Evolutionary conservation across 64 coral and sea anemone species (phyloP).

Genomic region (Astreopora myriophthalma): DNA sequence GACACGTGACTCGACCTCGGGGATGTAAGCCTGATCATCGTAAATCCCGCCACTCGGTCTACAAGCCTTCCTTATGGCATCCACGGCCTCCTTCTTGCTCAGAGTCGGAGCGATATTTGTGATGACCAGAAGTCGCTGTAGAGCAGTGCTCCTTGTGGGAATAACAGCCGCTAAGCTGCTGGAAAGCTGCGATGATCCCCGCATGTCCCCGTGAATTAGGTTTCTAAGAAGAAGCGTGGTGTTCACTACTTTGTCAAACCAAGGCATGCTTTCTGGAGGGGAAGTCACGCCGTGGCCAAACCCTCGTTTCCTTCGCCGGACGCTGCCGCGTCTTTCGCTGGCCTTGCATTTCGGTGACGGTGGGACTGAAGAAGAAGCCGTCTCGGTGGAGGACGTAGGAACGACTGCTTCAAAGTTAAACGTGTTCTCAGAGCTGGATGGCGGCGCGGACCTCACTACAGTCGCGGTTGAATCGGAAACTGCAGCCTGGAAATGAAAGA

Average conservation of each 20-base stretch:
- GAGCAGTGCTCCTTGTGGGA: constrained; percentile 51
- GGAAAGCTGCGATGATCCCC: background rate
- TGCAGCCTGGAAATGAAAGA: constrained; percentile 3
- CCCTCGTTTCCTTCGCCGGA: constrained; percentile 49
- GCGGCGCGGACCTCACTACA: constrained; percentile 9
- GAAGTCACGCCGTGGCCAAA: constrained; percentile 35
- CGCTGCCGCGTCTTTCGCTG: constrained; percentile 7
- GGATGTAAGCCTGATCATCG: constrained; percentile 64
- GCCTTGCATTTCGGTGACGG: constrained; percentile 19
- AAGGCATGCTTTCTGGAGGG: constrained; percentile 68
- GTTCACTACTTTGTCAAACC: constrained; percentile 51
- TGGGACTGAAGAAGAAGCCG: background rate
- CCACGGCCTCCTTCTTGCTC: constrained; percentile 65
- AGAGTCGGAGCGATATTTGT: constrained; percentile 82
- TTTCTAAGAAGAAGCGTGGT: constrained; percentile 26
- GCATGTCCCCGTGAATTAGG: constrained; percentile 36
- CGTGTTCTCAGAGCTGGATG: background rate
- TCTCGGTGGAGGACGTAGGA: constrained; percentile 13
- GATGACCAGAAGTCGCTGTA: constrained; percentile 83
- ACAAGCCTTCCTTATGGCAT: constrained; percentile 85
- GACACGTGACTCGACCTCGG: constrained; percentile 39
- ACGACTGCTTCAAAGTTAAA: constrained; percentile 17
- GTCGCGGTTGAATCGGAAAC: background rate
- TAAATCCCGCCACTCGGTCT: constrained; percentile 72
- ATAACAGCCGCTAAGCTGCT: constrained; percentile 76